phyloP scores from a whole-genome alignment of 2,113 vertebrate genomes.

The Oncorhynchus masou region DNA sequence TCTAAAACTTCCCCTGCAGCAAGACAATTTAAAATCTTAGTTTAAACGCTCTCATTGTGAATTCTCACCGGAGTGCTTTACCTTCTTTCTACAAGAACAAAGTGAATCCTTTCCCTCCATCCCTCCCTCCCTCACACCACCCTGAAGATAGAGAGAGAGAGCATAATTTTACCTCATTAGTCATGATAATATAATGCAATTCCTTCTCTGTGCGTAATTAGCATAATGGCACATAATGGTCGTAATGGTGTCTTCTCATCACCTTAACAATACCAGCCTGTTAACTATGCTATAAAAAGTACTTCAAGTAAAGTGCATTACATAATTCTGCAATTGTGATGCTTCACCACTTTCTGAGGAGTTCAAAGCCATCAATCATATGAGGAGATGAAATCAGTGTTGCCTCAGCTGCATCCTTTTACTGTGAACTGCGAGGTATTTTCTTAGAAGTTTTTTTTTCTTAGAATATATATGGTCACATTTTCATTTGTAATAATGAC shows the following conservation, averaged over 20 bases:
- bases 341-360: background rate
- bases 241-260: constrained; percentile 53
- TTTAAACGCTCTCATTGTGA: background rate
- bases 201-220: constrained; percentile 54
- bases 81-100: background rate
- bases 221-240: constrained; percentile 62
- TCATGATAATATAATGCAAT: constrained; percentile 32
- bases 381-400: background rate
- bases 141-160: constrained; percentile 40
- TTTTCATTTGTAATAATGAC: background rate
- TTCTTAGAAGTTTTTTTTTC: background rate
- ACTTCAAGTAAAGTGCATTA: constrained; percentile 22
- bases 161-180: constrained; percentile 43
- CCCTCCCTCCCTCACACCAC: constrained; percentile 10
- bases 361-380: background rate
- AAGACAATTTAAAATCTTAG: background rate
- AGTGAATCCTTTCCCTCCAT: background rate
- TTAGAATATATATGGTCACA: background rate
- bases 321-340: constrained; percentile 7
- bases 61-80: background rate
- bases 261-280: constrained; percentile 53
- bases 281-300: constrained; percentile 18
- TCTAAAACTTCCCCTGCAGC: background rate
- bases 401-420: background rate
- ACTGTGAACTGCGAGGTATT: background rate